These are phyloP conservation scores for Psophia crepitans DNA, from an alignment of 2,113 vertebrate species.

Conservation along the genomic window DNA sequence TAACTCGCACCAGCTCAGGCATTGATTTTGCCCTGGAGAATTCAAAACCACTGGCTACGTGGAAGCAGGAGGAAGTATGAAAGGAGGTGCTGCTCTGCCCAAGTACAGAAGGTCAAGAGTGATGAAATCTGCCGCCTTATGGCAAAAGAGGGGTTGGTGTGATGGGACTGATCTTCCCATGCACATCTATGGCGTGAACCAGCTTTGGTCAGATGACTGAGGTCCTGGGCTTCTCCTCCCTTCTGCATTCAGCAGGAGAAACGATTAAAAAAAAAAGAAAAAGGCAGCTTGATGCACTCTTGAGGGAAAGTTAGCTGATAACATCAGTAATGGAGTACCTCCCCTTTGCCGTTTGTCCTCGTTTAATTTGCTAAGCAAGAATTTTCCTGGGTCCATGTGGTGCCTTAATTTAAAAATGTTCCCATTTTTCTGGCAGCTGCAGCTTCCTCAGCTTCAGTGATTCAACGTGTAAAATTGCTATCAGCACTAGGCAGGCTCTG, in stretches of 20 bases:
- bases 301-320: not conserved
- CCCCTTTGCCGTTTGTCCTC: not conserved
- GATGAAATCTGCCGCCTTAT: not conserved
- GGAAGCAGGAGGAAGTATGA: not conserved
- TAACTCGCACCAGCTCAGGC: not conserved
- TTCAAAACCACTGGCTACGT: not conserved
- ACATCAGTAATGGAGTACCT: not conserved
- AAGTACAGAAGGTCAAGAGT: not conserved
- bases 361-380: conserved; percentile 2
- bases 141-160: not conserved
- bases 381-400: not conserved
- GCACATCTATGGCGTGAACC: fast-evolving
- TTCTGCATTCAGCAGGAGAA: not conserved
- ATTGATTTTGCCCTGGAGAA: not conserved
- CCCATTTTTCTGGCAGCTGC: not conserved
- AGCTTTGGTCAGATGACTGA: not conserved
- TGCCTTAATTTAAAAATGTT: conserved; percentile 29
- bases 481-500: not conserved
- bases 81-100: not conserved
- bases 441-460: not conserved
- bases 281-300: not conserved
- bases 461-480: not conserved
- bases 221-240: not conserved
- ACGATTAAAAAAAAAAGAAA: not conserved
- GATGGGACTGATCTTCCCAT: not conserved